Conservation (phyloP, 2,797 vertebrate genomes). For the Epinephelus coioides region DNA sequence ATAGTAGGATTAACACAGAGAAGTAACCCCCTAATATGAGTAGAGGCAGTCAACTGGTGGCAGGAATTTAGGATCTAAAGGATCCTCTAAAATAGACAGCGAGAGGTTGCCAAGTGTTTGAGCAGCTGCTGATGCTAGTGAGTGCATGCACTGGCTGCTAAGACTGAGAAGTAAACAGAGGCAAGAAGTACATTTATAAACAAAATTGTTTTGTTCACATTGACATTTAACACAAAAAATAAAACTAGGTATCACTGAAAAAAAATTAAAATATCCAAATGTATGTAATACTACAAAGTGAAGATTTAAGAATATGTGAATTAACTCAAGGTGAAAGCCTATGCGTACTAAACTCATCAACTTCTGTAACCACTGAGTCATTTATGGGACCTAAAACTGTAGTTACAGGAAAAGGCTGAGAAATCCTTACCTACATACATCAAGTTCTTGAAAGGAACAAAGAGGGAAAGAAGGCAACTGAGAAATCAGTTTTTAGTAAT, state of each 20-base stretch:
- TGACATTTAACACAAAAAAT: not conserved
- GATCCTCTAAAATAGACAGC: conserved; percentile 33
- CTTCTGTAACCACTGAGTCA: not conserved
- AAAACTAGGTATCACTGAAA: not conserved
- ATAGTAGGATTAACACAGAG: not conserved
- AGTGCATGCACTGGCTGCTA: not conserved
- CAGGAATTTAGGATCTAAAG: conserved; percentile 7
- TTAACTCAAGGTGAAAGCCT: not conserved
- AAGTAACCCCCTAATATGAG: not conserved
- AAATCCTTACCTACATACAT: not conserved
- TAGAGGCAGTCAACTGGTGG: conserved; percentile 27
- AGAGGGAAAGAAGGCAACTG: no score
- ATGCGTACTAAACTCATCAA: no score
- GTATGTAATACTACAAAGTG: not conserved
- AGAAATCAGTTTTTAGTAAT: no score
- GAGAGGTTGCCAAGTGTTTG: not conserved
- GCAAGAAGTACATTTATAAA: not conserved
- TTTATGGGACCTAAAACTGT: not conserved
- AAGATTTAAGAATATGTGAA: not conserved
- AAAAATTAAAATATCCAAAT: not conserved
- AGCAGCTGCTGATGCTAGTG: conserved; percentile 18
- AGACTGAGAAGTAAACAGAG: not conserved
- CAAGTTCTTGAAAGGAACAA: no score
- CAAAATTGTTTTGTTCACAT: not conserved
- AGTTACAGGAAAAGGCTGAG: not conserved